A percentile compares a stretch with the other conserved stretches of the same genome.
Conservation (phyloP, 2,888 invertebrate genomes). For the Gymnocheta viridis region DNA sequence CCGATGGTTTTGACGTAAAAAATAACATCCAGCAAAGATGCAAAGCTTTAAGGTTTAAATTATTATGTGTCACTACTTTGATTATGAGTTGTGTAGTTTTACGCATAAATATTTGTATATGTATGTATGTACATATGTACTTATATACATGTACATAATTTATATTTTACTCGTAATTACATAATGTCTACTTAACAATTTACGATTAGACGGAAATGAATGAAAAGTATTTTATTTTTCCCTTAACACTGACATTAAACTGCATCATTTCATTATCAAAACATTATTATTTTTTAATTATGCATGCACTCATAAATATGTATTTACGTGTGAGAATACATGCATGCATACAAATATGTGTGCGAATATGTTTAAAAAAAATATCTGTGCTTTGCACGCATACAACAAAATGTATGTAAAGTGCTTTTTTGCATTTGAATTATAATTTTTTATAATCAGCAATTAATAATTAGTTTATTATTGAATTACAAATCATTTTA, state of each 20-base stretch:
- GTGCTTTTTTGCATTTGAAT: background rate
- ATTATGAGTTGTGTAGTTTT: too few species aligned
- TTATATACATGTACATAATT: slow-evolving; percentile 7
- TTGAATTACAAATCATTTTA: background rate
- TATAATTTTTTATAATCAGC: background rate
- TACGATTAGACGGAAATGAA: slow-evolving; percentile 64
- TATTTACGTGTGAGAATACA: background rate
- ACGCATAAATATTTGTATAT: too few species aligned
- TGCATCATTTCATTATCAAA: slow-evolving; percentile 64
- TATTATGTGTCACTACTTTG: too few species aligned
- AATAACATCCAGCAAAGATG: too few species aligned
- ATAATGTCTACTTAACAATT: slow-evolving; percentile 5
- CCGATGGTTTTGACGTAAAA: too few species aligned
- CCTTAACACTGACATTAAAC: slow-evolving; percentile 61
- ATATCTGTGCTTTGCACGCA: background rate
- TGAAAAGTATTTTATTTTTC: slow-evolving; percentile 36
- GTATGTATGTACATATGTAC: background rate
- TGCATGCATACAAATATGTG: background rate
- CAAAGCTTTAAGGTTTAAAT: too few species aligned
- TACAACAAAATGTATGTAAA: background rate
- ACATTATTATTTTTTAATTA: slow-evolving; percentile 39
- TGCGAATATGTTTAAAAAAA: background rate
- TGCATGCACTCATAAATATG: slow-evolving; percentile 13
- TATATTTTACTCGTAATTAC: slow-evolving; percentile 12
- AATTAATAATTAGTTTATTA: background rate